Percentiles rank a stretch among this genome's conserved stretches.
These are phyloP conservation scores for Aplysia californica DNA, from an alignment of 1,140 invertebrate genomes.

Conservation along the genomic window DNA sequence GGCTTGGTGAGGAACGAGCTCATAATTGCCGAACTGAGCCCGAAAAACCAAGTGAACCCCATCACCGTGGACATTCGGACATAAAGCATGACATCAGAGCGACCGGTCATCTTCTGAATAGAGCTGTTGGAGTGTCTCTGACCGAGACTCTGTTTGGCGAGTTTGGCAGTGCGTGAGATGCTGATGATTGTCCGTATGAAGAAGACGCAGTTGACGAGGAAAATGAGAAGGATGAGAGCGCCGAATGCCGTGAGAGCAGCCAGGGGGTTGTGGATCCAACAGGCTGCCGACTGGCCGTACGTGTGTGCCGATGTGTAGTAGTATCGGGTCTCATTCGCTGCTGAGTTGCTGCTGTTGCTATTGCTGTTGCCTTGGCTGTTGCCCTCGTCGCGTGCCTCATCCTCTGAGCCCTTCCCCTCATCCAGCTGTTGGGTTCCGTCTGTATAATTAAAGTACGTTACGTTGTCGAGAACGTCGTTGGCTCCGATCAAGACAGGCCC, in stretches of 20 bases:
- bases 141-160: conserved; percentile 40
- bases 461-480: neutral
- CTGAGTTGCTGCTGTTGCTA: too few species aligned
- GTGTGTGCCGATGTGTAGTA: neutral
- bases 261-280: conserved; percentile 68
- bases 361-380: too few species aligned
- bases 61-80: conserved; percentile 70
- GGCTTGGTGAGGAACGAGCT: conserved; percentile 45
- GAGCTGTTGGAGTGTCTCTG: conserved; percentile 36
- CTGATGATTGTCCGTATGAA: conserved; percentile 68
- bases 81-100: conserved; percentile 71
- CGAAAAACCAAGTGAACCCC: conserved; percentile 69
- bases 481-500: conserved; percentile 4
- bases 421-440: neutral
- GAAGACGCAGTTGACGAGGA: conserved; percentile 61
- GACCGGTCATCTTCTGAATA: conserved; percentile 42
- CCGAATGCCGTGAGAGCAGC: conserved; percentile 66
- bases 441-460: too few species aligned
- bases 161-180: conserved; percentile 68
- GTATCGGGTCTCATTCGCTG: too few species aligned
- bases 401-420: neutral
- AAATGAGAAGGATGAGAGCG: conserved; percentile 60
- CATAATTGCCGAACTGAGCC: conserved; percentile 60
- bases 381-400: neutral
- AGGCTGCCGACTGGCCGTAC: conserved; percentile 28